A percentile compares a stretch with the other conserved stretches of the same genome.
phyloP scores from a whole-genome alignment of 2,113 vertebrate genomes.

The Crotalus viridis region DNA sequence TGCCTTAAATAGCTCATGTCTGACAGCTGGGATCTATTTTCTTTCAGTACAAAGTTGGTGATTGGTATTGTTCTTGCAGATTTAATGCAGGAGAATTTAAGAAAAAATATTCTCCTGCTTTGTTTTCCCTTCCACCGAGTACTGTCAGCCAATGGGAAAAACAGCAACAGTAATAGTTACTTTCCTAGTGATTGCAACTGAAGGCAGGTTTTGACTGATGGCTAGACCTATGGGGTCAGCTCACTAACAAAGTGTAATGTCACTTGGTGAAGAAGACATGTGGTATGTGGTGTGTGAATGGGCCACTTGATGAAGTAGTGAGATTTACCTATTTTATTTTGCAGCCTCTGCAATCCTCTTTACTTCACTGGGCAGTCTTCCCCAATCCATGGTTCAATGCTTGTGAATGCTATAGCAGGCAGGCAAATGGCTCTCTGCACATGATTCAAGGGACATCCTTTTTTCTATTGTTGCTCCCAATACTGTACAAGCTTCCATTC shows the following conservation, averaged over 20 bases:
- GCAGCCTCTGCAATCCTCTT: not conserved
- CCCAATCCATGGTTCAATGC: not conserved
- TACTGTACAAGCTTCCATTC: not conserved
- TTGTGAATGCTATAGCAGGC: not conserved
- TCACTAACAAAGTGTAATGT: not conserved
- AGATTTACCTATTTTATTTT: not conserved
- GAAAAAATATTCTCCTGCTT: not conserved
- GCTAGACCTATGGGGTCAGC: not conserved
- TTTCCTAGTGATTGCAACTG: not conserved
- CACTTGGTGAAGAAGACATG: not conserved
- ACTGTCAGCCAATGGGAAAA: not conserved
- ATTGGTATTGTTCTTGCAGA: not conserved
- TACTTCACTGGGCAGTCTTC: not conserved
- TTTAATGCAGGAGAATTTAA: not conserved
- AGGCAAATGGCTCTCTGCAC: not conserved
- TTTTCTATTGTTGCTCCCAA: not conserved
- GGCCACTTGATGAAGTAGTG: not conserved
- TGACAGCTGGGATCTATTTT: not conserved
- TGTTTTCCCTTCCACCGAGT: not conserved
- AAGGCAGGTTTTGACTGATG: not conserved
- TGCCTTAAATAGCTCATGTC: not conserved
- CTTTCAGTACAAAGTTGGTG: not conserved
- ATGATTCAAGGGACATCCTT: not conserved
- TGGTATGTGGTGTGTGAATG: too few relatives aligned
- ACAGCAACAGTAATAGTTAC: not conserved